These are phyloP conservation scores for Uropsilus gracilis DNA, from an alignment of 2,113 vertebrate species.

Conservation along the genomic window DNA sequence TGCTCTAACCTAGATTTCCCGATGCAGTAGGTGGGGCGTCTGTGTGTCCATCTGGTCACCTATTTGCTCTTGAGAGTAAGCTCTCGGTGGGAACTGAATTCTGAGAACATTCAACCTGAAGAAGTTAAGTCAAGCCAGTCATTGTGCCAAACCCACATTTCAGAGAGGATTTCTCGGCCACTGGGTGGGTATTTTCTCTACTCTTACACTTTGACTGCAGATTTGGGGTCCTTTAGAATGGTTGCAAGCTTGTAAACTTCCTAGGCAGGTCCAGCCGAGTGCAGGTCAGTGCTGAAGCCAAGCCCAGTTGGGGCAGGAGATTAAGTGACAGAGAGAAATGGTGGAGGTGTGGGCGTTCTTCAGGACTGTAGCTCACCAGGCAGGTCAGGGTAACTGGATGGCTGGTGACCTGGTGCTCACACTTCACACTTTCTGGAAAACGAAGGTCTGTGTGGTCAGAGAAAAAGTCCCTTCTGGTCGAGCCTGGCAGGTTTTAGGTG, in stretches of 20 bases:
- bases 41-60: neutral
- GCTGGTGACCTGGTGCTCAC: neutral
- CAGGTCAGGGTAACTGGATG: neutral
- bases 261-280: neutral
- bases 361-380: neutral
- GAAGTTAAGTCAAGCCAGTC: neutral
- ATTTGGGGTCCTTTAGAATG: neutral
- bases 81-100: neutral
- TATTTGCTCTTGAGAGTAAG: neutral
- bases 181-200: neutral
- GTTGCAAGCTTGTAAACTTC: neutral
- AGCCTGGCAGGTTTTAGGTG: constrained; percentile 4
- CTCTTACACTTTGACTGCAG: too few species aligned
- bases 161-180: neutral
- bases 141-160: neutral
- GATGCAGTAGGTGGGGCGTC: accelerated
- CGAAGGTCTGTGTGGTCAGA: constrained; percentile 17
- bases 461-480: constrained; percentile 35
- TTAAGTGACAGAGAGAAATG: neutral
- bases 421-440: constrained; percentile 26
- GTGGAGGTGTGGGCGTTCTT: neutral
- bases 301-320: neutral
- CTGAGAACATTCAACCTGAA: neutral
- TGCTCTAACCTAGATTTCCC: neutral
- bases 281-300: neutral